Percentiles rank a stretch among this genome's conserved stretches.
Conservation (phyloP, 1,140 invertebrate species). For the Apolygus lucorum region DNA sequence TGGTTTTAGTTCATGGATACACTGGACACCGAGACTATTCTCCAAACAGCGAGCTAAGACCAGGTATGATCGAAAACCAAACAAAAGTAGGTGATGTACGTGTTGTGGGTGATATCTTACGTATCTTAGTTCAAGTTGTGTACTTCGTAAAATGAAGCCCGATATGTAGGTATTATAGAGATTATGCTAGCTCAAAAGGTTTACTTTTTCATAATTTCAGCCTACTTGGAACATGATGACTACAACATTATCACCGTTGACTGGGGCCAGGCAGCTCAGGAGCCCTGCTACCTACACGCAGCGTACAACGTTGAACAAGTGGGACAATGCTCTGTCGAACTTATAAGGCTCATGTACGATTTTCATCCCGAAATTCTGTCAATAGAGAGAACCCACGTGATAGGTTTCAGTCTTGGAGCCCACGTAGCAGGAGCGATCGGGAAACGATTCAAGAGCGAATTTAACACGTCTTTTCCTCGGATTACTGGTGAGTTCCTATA, state of each 20-base stretch:
- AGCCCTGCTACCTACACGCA: conserved; percentile 50
- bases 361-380: conserved; percentile 36
- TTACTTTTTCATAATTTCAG: too few relatives aligned
- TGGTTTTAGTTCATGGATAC: conserved; percentile 48
- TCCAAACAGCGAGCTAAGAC: conserved; percentile 48
- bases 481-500: neutral
- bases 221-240: conserved; percentile 44
- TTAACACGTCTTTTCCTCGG: neutral
- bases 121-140: too few relatives aligned
- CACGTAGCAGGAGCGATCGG: conserved; percentile 59
- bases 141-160: too few relatives aligned
- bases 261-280: conserved; percentile 49
- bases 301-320: conserved; percentile 47
- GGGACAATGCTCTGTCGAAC: conserved; percentile 42
- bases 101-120: too few relatives aligned
- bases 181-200: too few relatives aligned
- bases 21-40: conserved; percentile 49
- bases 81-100: too few relatives aligned
- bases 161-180: too few relatives aligned
- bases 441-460: neutral
- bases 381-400: conserved; percentile 49
- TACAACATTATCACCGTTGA: conserved; percentile 54
- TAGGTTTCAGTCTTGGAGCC: conserved; percentile 67
- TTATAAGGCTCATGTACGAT: conserved; percentile 38
- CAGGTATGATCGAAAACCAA: too few relatives aligned